Percentiles rank a stretch among this genome's conserved stretches.
Evolutionary conservation across 2,113 vertebrate species (phyloP).

Genomic region (Sakesphorus luctuosus): DNA sequence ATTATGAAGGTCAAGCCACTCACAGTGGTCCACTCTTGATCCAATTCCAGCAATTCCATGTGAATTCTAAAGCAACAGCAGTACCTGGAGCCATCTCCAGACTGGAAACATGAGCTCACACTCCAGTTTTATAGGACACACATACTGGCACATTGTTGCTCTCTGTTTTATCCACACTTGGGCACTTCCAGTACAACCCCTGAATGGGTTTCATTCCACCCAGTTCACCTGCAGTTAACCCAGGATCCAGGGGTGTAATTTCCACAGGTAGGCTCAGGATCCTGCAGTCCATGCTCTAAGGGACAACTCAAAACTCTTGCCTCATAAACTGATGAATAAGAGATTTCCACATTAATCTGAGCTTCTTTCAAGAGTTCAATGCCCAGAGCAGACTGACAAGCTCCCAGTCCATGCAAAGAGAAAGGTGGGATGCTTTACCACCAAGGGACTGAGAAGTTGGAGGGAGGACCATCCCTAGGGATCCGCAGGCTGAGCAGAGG

Average conservation of each 20-base stretch:
- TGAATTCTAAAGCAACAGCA: background rate
- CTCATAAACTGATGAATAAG: background rate
- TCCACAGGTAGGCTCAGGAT: background rate
- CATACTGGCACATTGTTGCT: fast-evolving
- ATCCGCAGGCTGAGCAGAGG: background rate
- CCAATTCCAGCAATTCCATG: background rate
- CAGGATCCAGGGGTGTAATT: background rate
- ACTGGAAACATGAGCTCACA: background rate
- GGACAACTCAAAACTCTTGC: background rate
- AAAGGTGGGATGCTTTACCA: background rate
- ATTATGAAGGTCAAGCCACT: background rate
- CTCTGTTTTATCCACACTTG: background rate
- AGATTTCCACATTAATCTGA: background rate
- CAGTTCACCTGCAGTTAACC: background rate
- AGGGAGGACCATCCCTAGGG: background rate
- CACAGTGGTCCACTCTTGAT: background rate
- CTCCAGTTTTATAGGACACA: background rate
- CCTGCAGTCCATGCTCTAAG: background rate
- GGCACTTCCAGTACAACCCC: background rate
- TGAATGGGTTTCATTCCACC: background rate
- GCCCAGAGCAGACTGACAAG: background rate
- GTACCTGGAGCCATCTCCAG: background rate
- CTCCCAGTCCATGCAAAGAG: background rate
- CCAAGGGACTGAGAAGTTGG: background rate
- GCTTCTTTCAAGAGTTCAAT: background rate